Percentiles rank a stretch among this genome's conserved stretches.
These are phyloP conservation scores for Agonopterix alstromeriana DNA, from an alignment of 2,888 invertebrate genomes.

Conservation along the genomic window DNA sequence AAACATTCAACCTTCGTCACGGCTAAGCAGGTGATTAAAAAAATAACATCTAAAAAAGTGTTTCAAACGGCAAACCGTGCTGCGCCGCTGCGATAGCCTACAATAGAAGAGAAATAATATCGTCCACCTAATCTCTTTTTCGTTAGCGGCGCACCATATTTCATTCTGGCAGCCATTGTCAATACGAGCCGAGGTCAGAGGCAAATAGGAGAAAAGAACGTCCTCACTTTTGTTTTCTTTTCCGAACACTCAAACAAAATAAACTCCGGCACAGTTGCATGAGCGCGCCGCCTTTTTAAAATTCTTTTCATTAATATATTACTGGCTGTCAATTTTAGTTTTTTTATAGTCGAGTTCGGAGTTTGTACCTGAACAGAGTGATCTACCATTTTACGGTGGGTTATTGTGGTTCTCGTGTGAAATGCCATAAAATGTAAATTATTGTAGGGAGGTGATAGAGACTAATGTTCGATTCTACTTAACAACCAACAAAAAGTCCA, in stretches of 20 bases:
- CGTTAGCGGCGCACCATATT: slow-evolving; percentile 70
- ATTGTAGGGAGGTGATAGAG: slow-evolving; percentile 18
- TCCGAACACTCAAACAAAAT: slow-evolving; percentile 66
- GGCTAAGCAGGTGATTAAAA: slow-evolving; percentile 52
- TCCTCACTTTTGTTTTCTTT: slow-evolving; percentile 66
- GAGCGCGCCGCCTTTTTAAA: slow-evolving; percentile 67
- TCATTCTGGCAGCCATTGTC: slow-evolving; percentile 75
- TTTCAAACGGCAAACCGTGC: slow-evolving; percentile 45
- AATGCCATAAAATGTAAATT: slow-evolving; percentile 33
- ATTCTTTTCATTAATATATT: slow-evolving; percentile 75
- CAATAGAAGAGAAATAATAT: slow-evolving; percentile 55
- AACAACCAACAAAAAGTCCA: slow-evolving; percentile 12
- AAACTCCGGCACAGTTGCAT: slow-evolving; percentile 61
- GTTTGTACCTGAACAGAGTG: slow-evolving; percentile 43
- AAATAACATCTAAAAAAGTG: slow-evolving; percentile 41
- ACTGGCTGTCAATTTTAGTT: slow-evolving; percentile 59
- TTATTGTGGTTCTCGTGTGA: slow-evolving; percentile 39
- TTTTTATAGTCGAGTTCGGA: slow-evolving; percentile 37
- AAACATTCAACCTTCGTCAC: slow-evolving; percentile 56
- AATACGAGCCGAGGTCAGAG: slow-evolving; percentile 71
- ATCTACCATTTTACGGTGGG: slow-evolving; percentile 46
- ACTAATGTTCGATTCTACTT: slow-evolving; percentile 16
- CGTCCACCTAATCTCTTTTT: slow-evolving; percentile 70
- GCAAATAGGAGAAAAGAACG: slow-evolving; percentile 70
- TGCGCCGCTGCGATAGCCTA: slow-evolving; percentile 28